A percentile compares a stretch with the other conserved stretches of the same genome.
phyloP scores from a whole-genome alignment of 2,888 invertebrate genomes.

The Plebejus melissa region DNA sequence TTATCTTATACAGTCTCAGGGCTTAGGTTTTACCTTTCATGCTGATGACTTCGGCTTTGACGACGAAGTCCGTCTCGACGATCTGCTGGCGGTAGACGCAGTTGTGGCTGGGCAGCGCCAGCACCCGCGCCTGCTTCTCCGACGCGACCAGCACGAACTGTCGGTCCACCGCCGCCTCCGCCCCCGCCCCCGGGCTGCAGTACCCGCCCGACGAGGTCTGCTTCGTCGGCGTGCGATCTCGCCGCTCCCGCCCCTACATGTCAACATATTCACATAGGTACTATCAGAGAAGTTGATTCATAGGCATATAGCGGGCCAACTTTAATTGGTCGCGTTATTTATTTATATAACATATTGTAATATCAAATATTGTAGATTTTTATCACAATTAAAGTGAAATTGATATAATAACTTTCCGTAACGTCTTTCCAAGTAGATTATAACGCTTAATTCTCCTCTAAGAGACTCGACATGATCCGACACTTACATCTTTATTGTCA shows the following conservation, averaged over 20 bases:
- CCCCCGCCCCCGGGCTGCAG: conserved; percentile 72
- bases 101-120: conserved; percentile 96
- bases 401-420: too few species aligned
- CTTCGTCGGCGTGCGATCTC: conserved; percentile 82
- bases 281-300: too few species aligned
- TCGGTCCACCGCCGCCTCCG: conserved; percentile 82
- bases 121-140: conserved; percentile 96
- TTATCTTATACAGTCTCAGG: too few species aligned
- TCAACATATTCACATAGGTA: too few species aligned
- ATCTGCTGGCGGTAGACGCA: conserved; percentile 96
- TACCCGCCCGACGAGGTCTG: conserved; percentile 51
- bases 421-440: too few species aligned
- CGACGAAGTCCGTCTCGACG: conserved; percentile 94
- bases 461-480: too few species aligned
- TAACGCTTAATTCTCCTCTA: too few species aligned
- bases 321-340: too few species aligned
- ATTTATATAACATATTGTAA: too few species aligned
- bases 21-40: conserved; percentile 82
- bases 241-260: conserved; percentile 49
- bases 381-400: too few species aligned
- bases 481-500: conserved; percentile 83
- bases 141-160: conserved; percentile 96
- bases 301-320: too few species aligned
- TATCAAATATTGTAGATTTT: too few species aligned
- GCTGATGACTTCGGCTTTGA: conserved; percentile 95